Evolutionary conservation across 2,888 invertebrate species (phyloP).

Genomic region (Exephanes ischioxanthus): DNA sequence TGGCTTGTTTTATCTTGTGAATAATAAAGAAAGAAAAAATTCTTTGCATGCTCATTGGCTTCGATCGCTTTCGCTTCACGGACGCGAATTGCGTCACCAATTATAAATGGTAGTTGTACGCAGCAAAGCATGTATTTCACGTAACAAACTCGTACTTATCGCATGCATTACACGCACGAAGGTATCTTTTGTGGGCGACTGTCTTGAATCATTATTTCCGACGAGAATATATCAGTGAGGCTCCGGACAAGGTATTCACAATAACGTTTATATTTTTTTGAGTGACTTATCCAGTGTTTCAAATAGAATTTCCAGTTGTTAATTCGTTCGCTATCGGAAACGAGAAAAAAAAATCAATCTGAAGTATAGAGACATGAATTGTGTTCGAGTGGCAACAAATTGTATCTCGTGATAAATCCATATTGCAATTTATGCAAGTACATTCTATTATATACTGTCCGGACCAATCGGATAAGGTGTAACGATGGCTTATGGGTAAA

Average conservation of each 20-base stretch:
- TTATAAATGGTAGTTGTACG: constrained; percentile 14
- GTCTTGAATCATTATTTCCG: constrained; percentile 26
- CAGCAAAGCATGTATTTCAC: constrained; percentile 30
- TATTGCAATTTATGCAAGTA: constrained; percentile 22
- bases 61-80: constrained; percentile 16
- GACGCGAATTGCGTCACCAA: constrained; percentile 27
- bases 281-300: constrained; percentile 7
- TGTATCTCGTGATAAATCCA: constrained; percentile 15
- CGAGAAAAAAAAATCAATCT: not conserved
- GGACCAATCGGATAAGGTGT: constrained; percentile 36
- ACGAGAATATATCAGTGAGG: constrained; percentile 1
- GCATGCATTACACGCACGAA: constrained; percentile 16
- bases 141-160: constrained; percentile 12
- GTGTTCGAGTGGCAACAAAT: not conserved
- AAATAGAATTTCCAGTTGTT: not conserved
- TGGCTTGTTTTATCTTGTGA: constrained; percentile 36
- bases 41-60: constrained; percentile 44
- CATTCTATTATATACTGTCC: constrained; percentile 8
- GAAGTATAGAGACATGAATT: not conserved
- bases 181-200: constrained; percentile 9
- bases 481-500: constrained; percentile 78
- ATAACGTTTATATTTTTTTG: not conserved
- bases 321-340: not conserved
- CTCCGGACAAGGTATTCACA: constrained; percentile 13
- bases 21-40: not conserved